Percentiles rank a stretch among this genome's conserved stretches.
phyloP scores from a whole-genome alignment of 2,797 vertebrate species.

The Distichodus sexfasciatus region DNA sequence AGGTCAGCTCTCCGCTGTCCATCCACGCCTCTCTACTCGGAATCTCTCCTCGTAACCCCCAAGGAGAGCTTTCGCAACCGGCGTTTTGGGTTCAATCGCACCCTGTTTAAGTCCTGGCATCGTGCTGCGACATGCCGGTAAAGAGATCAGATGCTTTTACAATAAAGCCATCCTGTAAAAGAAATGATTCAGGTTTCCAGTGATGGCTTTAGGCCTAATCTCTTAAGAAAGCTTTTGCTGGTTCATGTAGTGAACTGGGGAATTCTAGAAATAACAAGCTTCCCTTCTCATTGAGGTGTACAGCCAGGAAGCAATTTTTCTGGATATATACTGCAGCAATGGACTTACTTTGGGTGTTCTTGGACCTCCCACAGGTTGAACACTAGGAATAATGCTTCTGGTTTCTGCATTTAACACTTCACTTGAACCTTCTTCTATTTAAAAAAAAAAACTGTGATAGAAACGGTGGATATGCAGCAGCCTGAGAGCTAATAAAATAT shows the following conservation, averaged over 20 bases:
- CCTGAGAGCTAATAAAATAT: too few species aligned
- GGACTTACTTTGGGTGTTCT: background rate
- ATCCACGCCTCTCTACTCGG: background rate
- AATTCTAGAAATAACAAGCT: background rate
- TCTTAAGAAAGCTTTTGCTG: background rate
- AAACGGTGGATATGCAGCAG: too few species aligned
- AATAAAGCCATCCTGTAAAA: background rate
- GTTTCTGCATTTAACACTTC: background rate
- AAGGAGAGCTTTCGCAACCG: background rate
- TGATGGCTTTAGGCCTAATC: background rate
- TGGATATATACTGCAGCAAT: background rate
- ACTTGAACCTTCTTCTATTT: background rate
- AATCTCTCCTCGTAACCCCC: background rate
- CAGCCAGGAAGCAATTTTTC: background rate
- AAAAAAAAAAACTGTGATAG: too few species aligned
- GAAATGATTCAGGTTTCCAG: background rate
- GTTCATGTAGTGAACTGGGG: background rate
- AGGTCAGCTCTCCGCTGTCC: background rate
- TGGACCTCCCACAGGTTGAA: too few species aligned
- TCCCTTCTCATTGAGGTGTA: background rate
- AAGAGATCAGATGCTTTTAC: background rate
- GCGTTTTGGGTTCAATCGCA: conserved; percentile 7
- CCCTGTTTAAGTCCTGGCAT: background rate
- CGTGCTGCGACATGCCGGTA: background rate
- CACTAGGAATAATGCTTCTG: background rate